A percentile compares a stretch with the other conserved stretches of the same genome.
These are phyloP conservation scores for Homarus americanus DNA, from an alignment of 1,140 invertebrate genomes.

Conservation along the genomic window DNA sequence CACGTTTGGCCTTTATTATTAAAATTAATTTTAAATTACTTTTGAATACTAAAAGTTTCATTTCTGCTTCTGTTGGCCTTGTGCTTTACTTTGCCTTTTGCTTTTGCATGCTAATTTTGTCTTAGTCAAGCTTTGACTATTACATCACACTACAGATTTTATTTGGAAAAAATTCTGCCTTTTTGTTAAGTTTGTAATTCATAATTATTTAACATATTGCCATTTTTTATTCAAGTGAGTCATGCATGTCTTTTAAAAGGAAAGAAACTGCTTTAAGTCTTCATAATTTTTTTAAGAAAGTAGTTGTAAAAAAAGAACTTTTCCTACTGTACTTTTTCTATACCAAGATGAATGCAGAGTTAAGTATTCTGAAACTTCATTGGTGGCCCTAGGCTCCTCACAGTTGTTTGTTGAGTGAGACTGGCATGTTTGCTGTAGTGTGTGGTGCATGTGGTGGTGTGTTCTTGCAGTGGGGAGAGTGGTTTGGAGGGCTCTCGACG, in stretches of 20 bases:
- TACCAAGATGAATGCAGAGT: constrained; percentile 47
- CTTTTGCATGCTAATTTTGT: constrained; percentile 3
- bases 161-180: not conserved
- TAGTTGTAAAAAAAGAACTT: not conserved
- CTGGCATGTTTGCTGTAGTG: constrained; percentile 65
- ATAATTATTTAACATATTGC: not conserved
- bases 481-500: constrained; percentile 60
- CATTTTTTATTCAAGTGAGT: not conserved
- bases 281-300: not conserved
- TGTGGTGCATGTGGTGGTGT: constrained; percentile 72
- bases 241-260: not conserved
- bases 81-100: not conserved
- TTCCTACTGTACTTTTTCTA: constrained; percentile 13
- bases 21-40: not conserved
- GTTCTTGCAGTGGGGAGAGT: constrained; percentile 71
- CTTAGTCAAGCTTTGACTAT: not conserved
- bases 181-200: not conserved
- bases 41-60: not conserved
- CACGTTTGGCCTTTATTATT: not conserved
- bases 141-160: not conserved
- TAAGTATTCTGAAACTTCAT: constrained; percentile 15
- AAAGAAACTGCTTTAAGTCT: not conserved
- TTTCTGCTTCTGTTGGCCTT: not conserved
- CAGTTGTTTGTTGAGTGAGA: constrained; percentile 52
- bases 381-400: constrained; percentile 15